A percentile compares a stretch with the other conserved stretches of the same genome.
Evolutionary conservation across 2,113 vertebrate species (phyloP).

Genomic region (Polypterus senegalus): DNA sequence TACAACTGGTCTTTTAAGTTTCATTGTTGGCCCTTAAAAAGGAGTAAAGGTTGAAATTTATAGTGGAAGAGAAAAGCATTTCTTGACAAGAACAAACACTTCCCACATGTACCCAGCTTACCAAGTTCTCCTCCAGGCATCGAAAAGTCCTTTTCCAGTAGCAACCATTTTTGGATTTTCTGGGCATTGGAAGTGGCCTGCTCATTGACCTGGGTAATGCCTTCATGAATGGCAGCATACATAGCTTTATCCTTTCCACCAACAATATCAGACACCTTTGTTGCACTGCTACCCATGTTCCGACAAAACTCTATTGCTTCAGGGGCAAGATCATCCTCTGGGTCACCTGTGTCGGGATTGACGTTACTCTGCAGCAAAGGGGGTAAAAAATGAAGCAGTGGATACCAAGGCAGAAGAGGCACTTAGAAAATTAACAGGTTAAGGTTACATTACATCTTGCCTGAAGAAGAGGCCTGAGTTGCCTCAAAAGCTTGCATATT

Average conservation of each 20-base stretch:
- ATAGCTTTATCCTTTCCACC: slow-evolving; percentile 44
- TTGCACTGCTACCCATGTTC: slow-evolving; percentile 61
- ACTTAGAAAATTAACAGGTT: neutral
- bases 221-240: slow-evolving; percentile 63
- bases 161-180: slow-evolving; percentile 72
- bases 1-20: slow-evolving; percentile 64
- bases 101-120: slow-evolving; percentile 33
- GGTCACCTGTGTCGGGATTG: slow-evolving; percentile 40
- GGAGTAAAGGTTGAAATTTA: no score
- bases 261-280: slow-evolving; percentile 54
- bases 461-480: no score
- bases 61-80: no score
- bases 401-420: no score
- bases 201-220: slow-evolving; percentile 59
- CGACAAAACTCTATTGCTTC: slow-evolving; percentile 59
- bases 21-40: slow-evolving; percentile 71
- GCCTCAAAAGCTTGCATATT: no score
- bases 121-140: slow-evolving; percentile 68
- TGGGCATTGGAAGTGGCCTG: slow-evolving; percentile 62
- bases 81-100: no score
- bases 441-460: no score
- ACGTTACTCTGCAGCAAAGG: slow-evolving; percentile 45
- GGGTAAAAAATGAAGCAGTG: neutral
- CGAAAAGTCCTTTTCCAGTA: slow-evolving; percentile 78
- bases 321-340: slow-evolving; percentile 51